Base-by-base conservation (phyloP, 2,797 vertebrate species). In the Falco berigora region DNA sequence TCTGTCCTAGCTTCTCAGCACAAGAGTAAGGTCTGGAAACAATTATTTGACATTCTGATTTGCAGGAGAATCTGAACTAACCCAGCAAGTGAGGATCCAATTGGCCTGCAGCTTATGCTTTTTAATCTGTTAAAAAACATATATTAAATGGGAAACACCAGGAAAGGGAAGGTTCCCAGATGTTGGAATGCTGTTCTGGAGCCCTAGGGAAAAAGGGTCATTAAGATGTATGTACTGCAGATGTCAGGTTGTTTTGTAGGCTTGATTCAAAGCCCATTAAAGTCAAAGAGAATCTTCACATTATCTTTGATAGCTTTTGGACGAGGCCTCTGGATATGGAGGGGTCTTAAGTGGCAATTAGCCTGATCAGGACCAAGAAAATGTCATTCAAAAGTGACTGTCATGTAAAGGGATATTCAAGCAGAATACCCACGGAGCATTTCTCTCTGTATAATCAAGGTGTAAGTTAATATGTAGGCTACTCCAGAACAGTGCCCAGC, bases 91-190 rank as follows among this genome's bases (percentile, higher is more conserved):
- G 22, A 81, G 40, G 34, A 94, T 67, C 40, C 64, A 92, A 38
- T 28, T 82, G 74, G 12, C n/a, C 62, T 83, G 27, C 6, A 77
- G 49, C 11, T 90, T 52, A 80, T 77, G n/a, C 11, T 81, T 88
- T 82, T 92, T 92, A 84, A 84, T 63, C 34, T 84, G 32, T 80
- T 78, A 75, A 84, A 90, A 94, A 78, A 17, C n/a, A 28, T 78
- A 24, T 44, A 69, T 55, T 62, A 91, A 69, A 88, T 79, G 44
- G 69, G 62, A 90, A 94, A 83, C 82, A 94, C 42, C n/a, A 32
- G 42, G 59, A 92, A 59, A 92, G 47, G 58, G 42, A 91, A 92
- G 50, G 42, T 75, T 96, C 73, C 76, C 89, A 95, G 91, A 86
- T 88, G 66, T 30, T 73, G n/a, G 73, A 95, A 69, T 47, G 61